These are phyloP conservation scores for Nixonia krombeini DNA, from an alignment of 1,140 invertebrate genomes.

Conservation along the genomic window DNA sequence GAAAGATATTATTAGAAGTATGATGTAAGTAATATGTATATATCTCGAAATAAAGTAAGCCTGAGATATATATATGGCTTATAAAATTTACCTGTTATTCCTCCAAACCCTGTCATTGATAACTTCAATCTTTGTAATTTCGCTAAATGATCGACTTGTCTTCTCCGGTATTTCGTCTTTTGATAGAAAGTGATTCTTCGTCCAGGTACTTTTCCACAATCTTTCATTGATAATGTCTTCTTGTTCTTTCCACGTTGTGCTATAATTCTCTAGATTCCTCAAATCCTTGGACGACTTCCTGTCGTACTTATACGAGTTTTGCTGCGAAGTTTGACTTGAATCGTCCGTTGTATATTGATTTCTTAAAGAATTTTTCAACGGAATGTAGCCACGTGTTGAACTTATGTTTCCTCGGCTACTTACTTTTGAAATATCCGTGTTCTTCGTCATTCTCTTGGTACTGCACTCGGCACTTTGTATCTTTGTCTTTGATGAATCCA, in stretches of 20 bases:
- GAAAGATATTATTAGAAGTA: too few species aligned
- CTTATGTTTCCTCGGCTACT: neutral
- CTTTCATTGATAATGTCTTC: conserved; percentile 66
- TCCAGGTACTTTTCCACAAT: conserved; percentile 65
- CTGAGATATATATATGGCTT: too few species aligned
- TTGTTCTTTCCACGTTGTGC: conserved; percentile 8
- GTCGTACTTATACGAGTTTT: conserved; percentile 22
- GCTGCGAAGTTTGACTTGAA: neutral
- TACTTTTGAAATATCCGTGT: conserved; percentile 10
- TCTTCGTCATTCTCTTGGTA: conserved; percentile 17
- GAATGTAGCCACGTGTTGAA: conserved; percentile 12
- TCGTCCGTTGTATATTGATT: too few species aligned
- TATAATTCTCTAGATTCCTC: conserved; percentile 18
- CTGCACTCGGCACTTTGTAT: neutral
- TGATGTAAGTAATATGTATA: too few species aligned
- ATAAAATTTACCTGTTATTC: conserved; percentile 25
- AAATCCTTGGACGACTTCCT: conserved; percentile 27
- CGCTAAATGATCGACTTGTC: neutral
- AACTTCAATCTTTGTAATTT: conserved; percentile 54
- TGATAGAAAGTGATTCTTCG: conserved; percentile 24
- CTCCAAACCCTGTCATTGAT: conserved; percentile 67
- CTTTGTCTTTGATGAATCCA: conserved; percentile 4
- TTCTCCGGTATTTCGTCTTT: conserved; percentile 10
- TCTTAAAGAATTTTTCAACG: conserved; percentile 19
- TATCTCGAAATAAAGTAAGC: too few species aligned